phyloP scores from a whole-genome alignment of 2,888 invertebrate genomes.

The Stegana nigrithorax region DNA sequence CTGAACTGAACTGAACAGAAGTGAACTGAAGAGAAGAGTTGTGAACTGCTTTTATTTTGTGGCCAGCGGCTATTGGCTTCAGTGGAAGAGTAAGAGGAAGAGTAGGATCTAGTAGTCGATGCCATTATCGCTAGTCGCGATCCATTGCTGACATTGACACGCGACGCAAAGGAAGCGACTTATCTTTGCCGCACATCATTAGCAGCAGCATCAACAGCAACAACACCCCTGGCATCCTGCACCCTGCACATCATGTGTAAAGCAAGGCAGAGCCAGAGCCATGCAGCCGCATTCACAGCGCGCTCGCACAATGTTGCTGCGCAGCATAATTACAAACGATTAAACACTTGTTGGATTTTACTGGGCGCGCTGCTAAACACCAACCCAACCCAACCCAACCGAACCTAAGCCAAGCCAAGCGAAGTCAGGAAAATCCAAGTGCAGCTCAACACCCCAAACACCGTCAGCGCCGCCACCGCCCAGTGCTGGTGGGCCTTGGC shows the following conservation, averaged over 20 bases:
- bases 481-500: background rate
- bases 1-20: too few species aligned
- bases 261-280: background rate
- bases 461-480: slow-evolving; percentile 26
- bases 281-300: slow-evolving; percentile 1
- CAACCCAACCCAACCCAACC: slow-evolving; percentile 39
- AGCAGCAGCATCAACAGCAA: background rate
- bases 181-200: slow-evolving; percentile 12
- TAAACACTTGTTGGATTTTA: slow-evolving; percentile 56
- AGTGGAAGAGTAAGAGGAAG: too few species aligned
- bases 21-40: too few species aligned
- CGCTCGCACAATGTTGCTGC: slow-evolving; percentile 20
- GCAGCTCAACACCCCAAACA: background rate
- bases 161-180: slow-evolving; percentile 34
- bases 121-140: too few species aligned
- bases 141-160: slow-evolving; percentile 54
- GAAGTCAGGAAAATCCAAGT: background rate
- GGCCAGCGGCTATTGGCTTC: too few species aligned
- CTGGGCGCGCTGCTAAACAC: slow-evolving; percentile 18
- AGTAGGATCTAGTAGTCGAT: too few species aligned
- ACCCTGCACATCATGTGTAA: background rate
- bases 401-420: background rate
- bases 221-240: background rate
- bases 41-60: too few species aligned
- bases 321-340: slow-evolving; percentile 56